Percentiles rank a stretch among this genome's conserved stretches.
Conservation (phyloP, 2,113 vertebrate species). For the Castor canadensis region DNA sequence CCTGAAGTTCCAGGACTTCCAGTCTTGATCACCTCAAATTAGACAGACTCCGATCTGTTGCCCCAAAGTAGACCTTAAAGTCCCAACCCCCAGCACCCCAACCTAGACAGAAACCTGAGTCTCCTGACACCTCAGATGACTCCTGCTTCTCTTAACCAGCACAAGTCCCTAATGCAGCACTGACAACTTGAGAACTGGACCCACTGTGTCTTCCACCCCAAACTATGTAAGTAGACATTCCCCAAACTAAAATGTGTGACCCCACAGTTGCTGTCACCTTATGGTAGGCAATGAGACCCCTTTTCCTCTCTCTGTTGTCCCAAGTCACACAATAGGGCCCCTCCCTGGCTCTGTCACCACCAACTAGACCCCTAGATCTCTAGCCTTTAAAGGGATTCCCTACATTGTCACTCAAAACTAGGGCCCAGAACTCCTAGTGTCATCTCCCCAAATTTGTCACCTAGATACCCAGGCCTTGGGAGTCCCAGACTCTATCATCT, state of each 20-base stretch:
- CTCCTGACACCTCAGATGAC: background rate
- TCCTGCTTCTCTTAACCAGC: background rate
- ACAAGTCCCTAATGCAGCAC: background rate
- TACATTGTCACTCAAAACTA: background rate
- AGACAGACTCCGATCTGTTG: background rate
- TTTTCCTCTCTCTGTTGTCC: background rate
- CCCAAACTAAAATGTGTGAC: background rate
- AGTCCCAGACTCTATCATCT: background rate
- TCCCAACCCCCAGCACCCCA: background rate
- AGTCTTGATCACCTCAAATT: background rate
- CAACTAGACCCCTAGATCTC: no score
- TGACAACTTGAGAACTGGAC: background rate
- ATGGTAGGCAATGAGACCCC: background rate
- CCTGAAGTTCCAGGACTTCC: background rate
- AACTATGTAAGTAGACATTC: background rate
- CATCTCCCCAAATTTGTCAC: background rate
- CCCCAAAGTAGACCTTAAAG: background rate
- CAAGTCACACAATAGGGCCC: background rate
- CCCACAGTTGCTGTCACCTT: background rate
- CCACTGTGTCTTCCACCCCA: background rate
- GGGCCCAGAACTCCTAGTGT: background rate
- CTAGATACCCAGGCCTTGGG: background rate
- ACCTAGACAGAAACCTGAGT: background rate
- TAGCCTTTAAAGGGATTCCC: background rate
- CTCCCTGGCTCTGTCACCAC: background rate